Base-by-base conservation (phyloP, 2,888 invertebrate genomes). In the Hoplodrina ambigua region DNA sequence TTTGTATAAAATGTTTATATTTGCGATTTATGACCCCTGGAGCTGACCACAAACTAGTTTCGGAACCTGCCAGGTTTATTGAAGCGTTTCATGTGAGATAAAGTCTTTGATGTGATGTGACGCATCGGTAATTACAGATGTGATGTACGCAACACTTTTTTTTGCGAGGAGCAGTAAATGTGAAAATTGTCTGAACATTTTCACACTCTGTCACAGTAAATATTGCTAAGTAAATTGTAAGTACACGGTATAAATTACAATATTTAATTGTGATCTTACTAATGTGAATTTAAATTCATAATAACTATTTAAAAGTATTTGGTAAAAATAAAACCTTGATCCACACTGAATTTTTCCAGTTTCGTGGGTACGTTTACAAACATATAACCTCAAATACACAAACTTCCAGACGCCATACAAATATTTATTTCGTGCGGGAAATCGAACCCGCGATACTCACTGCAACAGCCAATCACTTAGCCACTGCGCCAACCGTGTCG, bases 31-130 rank as follows among this genome's bases (percentile, higher is more conserved):
- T 74, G 66, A 69, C 50, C 65, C 19, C 69, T 73, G 73, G 52
- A 69, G 69, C 72, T 72, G 55, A 79, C 82, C 82, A 62, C 82
- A 83, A 82, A 82, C 78, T 63, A 77, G 70, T 62, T 61, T 64
- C 53, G 67, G 69, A 83, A 70, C 75, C 64, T 52, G 65, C 50
- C 49, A 1, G 17, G 52, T 69, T 72, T 72, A 62, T 52, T 71
- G 52, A 59, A 67, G 66, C 46, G 59, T 56, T 73, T 59, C 60
- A 64, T 80, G 64, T 50, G 20, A 54, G 33, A 58, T 63, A 33
- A 41, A 71, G 70, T 76, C 80, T 76, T 80, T 78, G 78, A 78
- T 78, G 77, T 68, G 53, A 60, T 53, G 54, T 70, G 62, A 75
- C 61, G 61, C 11, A 52, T 7, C 10, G 44, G 62, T 71, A 56